Conservation (phyloP, 2,888 invertebrate genomes). For the Himalopsyche anomala region DNA sequence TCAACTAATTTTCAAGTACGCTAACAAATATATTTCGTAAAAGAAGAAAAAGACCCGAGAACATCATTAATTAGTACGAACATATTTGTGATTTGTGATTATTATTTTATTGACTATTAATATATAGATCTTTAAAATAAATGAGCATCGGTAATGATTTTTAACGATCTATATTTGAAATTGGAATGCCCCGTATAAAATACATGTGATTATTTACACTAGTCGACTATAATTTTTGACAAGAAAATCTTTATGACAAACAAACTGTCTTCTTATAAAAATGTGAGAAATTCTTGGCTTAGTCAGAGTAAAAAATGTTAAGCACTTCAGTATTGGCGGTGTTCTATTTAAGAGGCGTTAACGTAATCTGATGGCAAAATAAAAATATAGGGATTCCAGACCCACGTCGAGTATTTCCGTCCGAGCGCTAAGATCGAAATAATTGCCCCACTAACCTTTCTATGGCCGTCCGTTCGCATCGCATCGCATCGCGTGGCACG, state of each 20-base stretch:
- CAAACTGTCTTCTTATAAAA: neutral
- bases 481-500: slow-evolving; percentile 37
- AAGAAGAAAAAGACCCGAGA: no score
- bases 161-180: no score
- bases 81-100: no score
- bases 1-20: no score
- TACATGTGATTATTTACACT: no score
- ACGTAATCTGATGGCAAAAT: slow-evolving; percentile 19
- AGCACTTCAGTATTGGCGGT: neutral
- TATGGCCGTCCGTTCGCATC: slow-evolving; percentile 36
- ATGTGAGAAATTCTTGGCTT: neutral
- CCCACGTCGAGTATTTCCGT: slow-evolving; percentile 32
- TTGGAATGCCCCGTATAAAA: no score
- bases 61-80: no score
- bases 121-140: no score
- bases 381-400: slow-evolving; percentile 40
- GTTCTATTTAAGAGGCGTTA: slow-evolving; percentile 29
- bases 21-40: no score
- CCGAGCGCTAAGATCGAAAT: slow-evolving; percentile 49
- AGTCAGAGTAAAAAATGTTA: neutral
- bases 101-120: no score
- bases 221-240: no score
- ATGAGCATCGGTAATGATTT: no score
- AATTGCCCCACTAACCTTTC: slow-evolving; percentile 54
- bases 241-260: neutral